Percentiles rank a stretch among this genome's conserved stretches.
phyloP scores from a whole-genome alignment of 2,797 vertebrate genomes.

The Muraenolepis orangiensis region DNA sequence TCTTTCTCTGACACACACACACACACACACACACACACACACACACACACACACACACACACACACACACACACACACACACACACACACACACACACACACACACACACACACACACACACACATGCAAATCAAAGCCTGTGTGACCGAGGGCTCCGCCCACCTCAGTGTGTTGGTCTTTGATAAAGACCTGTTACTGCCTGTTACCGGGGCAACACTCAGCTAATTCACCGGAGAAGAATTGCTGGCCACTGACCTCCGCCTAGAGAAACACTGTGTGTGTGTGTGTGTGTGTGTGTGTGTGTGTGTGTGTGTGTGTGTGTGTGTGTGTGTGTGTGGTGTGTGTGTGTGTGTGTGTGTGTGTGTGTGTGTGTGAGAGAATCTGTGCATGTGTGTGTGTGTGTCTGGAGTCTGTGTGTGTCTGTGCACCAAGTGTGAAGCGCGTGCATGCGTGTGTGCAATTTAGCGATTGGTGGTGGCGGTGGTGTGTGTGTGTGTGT shows the following conservation, averaged over 20 bases:
- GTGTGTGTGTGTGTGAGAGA: no score
- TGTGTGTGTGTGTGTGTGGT: background rate
- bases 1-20: slow-evolving; percentile 3
- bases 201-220: slow-evolving; percentile 64
- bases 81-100: slow-evolving; percentile 6
- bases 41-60: slow-evolving; percentile 9
- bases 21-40: slow-evolving; percentile 5
- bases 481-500: slow-evolving; percentile 6
- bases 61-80: slow-evolving; percentile 4
- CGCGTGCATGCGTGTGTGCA: slow-evolving; percentile 12
- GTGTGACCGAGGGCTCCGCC: slow-evolving; percentile 37
- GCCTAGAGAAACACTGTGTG: slow-evolving; percentile 7
- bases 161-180: slow-evolving; percentile 50
- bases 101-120: slow-evolving; percentile 4
- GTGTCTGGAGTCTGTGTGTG: background rate
- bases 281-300: slow-evolving; percentile 10
- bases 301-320: slow-evolving; percentile 6
- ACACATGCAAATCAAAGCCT: slow-evolving; percentile 9
- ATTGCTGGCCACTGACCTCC: slow-evolving; percentile 54
- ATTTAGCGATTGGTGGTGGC: no score
- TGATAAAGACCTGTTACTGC: slow-evolving; percentile 67
- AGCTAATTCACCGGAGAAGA: slow-evolving; percentile 55
- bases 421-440: background rate
- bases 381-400: no score
- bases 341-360: background rate